These are phyloP conservation scores for Dyspetes luteomarginatus DNA, from an alignment of 2,888 invertebrate species.

Conservation along the genomic window DNA sequence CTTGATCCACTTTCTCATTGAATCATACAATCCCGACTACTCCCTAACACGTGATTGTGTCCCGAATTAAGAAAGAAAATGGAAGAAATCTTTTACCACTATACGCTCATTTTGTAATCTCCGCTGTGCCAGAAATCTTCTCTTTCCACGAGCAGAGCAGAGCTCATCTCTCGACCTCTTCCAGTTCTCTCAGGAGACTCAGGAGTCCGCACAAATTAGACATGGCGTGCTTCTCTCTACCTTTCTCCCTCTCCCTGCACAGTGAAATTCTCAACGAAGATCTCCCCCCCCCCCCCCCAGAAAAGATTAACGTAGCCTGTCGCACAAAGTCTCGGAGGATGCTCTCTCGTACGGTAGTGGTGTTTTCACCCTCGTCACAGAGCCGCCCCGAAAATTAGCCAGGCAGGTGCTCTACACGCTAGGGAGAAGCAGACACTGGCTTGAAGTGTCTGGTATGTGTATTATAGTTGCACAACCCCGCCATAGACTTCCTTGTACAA, in stretches of 20 bases:
- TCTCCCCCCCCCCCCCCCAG: conserved; percentile 7
- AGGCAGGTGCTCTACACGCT: conserved; percentile 24
- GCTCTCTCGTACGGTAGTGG: not conserved
- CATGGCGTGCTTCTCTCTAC: not conserved
- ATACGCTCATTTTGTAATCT: conserved; percentile 31
- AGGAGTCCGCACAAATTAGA: conserved; percentile 6
- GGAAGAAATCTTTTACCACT: conserved; percentile 18
- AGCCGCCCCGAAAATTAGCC: conserved; percentile 51
- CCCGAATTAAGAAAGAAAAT: conserved; percentile 34
- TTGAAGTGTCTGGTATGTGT: not conserved
- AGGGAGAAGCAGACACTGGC: not conserved
- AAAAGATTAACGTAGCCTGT: conserved; percentile 61
- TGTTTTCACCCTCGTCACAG: conserved; percentile 59
- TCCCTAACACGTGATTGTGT: not conserved
- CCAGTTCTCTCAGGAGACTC: conserved; percentile 24
- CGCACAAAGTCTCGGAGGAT: conserved; percentile 44
- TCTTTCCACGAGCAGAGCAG: conserved; percentile 7
- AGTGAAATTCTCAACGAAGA: conserved; percentile 30
- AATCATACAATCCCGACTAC: conserved; percentile 20
- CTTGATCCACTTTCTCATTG: not conserved
- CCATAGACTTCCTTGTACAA: conserved; percentile 15
- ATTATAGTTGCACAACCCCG: conserved; percentile 8
- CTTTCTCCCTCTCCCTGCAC: not conserved
- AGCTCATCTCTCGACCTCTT: conserved; percentile 3
- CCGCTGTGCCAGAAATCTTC: conserved; percentile 37